Evolutionary conservation across 2,888 invertebrate genomes (phyloP), one percentile per base, ranked within the genome.

Genomic region (Sicus ferrugineus): DNA sequence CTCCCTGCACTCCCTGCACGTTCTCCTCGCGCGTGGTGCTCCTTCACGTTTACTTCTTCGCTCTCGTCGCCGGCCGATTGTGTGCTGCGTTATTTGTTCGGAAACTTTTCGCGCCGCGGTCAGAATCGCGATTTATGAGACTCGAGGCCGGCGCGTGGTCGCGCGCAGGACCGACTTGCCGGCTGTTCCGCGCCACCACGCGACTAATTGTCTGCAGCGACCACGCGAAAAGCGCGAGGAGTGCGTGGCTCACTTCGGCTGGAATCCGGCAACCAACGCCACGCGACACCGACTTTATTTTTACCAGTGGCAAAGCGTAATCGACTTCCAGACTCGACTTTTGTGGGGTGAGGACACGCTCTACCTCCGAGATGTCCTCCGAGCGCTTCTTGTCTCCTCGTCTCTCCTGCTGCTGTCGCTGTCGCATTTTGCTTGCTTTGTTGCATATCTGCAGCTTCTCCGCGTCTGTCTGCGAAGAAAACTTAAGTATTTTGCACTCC

Each of bases 141-240:
- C n/a, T 28, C 31, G 58, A 30, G 58, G 56, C 30, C 28, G n/a
- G 56, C 19, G 56, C n/a, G 19, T 31, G 23, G 42, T 26, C 28
- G 23, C 31, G 31, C 30, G n/a, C 16, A 30, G 56, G 31, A 28
- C 58, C 30, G 19, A 31, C n/a, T n/a, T 31, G 52, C n/a, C 19
- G 31, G 19, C 19, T n/a, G 9, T n/a, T 4, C 58, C 30, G 31
- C 31, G 30, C 31, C 58, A 31, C 58, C 30, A 58, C 31, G 16
- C 31, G 58, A 31, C 58, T 31, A 58, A 58, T 58, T 58, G 58
- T 58, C 58, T 58, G 58, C 31, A 21, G 58, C 50, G 19, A n/a
- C n/a, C 42, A 54, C 7, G 28, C 6, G 23, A 54, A n/a, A 54
- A 26, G 54, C 28, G 54, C 28, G 23, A 58, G 11, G 50, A 50